Conservation (phyloP, 2,888 invertebrate species). For the Drosophila vallismaia region DNA sequence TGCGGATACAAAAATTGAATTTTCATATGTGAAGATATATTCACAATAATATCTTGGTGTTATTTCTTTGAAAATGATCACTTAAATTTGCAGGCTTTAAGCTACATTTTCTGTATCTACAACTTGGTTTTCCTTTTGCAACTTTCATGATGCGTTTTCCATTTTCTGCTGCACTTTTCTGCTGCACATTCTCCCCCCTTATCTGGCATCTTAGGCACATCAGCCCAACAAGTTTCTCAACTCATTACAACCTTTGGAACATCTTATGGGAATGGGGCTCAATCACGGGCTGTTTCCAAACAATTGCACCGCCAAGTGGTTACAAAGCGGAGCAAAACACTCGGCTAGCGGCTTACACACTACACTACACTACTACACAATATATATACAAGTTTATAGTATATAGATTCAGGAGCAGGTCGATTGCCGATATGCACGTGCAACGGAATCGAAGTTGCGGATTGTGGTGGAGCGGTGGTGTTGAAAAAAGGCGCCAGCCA, state of each 20-base stretch:
- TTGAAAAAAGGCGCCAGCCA: slow-evolving; percentile 56
- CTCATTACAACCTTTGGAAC: slow-evolving; percentile 41
- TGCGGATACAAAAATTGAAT: slow-evolving; percentile 17
- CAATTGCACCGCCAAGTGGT: slow-evolving; percentile 82
- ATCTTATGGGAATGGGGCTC: slow-evolving; percentile 52
- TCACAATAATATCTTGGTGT: background rate
- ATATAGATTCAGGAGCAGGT: slow-evolving; percentile 20
- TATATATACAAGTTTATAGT: background rate
- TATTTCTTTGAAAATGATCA: background rate
- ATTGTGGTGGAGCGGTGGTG: slow-evolving; percentile 39
- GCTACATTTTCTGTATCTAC: no score
- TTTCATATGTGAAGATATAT: slow-evolving; percentile 21
- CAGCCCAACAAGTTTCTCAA: slow-evolving; percentile 37
- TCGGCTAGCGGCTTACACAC: background rate
- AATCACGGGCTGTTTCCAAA: slow-evolving; percentile 80
- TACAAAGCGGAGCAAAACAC: slow-evolving; percentile 56
- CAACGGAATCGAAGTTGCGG: slow-evolving; percentile 65
- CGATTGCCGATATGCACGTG: slow-evolving; percentile 68
- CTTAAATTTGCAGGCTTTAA: slow-evolving; percentile 3
- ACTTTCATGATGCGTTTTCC: background rate
- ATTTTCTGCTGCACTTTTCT: slow-evolving; percentile 22
- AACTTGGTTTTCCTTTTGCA: background rate
- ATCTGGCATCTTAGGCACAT: slow-evolving; percentile 23
- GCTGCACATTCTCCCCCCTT: background rate
- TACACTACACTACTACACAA: background rate